Evolutionary conservation across 2,888 invertebrate species (phyloP), one percentile per base, ranked within the genome.

Genomic region (Lasiommata megera): DNA sequence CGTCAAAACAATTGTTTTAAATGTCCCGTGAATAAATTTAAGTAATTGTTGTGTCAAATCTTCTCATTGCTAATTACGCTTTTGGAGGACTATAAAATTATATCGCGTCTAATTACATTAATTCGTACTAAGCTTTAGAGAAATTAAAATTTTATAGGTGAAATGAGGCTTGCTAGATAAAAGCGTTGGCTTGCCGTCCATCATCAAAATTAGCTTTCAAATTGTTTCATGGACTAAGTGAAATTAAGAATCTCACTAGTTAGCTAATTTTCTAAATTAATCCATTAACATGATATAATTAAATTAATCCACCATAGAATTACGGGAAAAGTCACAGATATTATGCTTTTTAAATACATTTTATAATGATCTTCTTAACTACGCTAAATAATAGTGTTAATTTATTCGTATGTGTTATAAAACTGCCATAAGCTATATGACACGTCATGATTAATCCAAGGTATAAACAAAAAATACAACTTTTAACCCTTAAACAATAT

Each of bases 131-230:
- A 80, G 72, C 77, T 79, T 75, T 77, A 80, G 77, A 76, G 78
- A 75, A 84, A 85, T 85, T 82, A 83, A 85, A 86, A 82, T 82
- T 81, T 77, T 76, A 78, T 69, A 72, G 77, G 79, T 75, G 76
- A 80, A 84, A 82, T 83, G 78, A 81, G 79, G 75, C 76, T 76
- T 74, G 75, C 73, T 75, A 80, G 80, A 84, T 82, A 82, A 81
- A 82, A 79, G 80, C 81, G 80, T 82, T 80, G 80, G 76, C 75
- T 81, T 80, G 80, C 78, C 74, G 74, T 76, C 72, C 72, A 66
- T 68, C 66, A 72, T 67, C 71, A 72, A 72, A 74, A 68, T 55
- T 68, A 69, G 62, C 59, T 65, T 65, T 66, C 23, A 41, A 58
- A 54, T 56, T 61, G 36, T 38, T 57, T 28, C 34, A 44, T 44